Evolutionary conservation across 2,113 vertebrate genomes (phyloP).

Genomic region (Patagioenas fasciata): DNA sequence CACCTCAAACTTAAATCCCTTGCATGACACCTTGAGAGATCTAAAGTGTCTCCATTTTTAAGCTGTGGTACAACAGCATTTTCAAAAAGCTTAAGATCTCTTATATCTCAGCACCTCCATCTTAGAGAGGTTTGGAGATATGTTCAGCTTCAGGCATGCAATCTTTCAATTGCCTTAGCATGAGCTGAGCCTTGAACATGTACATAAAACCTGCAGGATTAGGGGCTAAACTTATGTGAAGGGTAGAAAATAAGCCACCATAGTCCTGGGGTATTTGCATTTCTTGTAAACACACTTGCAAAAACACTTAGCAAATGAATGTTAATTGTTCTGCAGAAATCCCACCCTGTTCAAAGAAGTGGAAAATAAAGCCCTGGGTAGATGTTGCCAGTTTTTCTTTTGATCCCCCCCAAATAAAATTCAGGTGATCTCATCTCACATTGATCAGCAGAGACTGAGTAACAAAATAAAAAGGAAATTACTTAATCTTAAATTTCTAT

Average conservation of each 20-base stretch:
- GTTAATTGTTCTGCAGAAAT: neutral
- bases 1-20: neutral
- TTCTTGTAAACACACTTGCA: neutral
- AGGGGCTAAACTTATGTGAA: neutral
- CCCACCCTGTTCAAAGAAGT: neutral
- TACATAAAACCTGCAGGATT: neutral
- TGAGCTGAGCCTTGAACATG: neutral
- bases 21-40: neutral
- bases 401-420: neutral
- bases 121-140: neutral
- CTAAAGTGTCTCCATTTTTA: neutral
- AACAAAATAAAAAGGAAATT: constrained; percentile 45
- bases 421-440: constrained; percentile 18
- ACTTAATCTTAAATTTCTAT: neutral
- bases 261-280: neutral
- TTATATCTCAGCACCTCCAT: neutral
- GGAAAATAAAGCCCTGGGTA: neutral
- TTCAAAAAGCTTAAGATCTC: neutral
- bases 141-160: fast-evolving
- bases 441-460: neutral
- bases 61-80: neutral
- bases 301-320: constrained; percentile 2
- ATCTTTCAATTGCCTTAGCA: neutral
- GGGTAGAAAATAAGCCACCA: neutral
- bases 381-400: neutral